Base-by-base conservation (phyloP, 2,888 invertebrate genomes). In the Himalopsyche tibetana region DNA sequence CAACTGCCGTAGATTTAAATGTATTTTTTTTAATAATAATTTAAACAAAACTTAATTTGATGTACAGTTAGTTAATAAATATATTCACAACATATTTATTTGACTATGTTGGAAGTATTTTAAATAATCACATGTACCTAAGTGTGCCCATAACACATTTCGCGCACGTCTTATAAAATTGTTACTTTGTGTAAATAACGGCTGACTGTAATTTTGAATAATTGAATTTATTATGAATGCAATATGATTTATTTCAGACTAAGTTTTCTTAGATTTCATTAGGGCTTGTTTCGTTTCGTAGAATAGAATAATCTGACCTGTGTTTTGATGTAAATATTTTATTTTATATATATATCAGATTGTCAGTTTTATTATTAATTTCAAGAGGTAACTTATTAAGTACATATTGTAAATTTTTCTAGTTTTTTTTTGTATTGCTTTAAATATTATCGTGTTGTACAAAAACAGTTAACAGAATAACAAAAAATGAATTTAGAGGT, bases 111-210 rank as follows among this genome's bases (percentile, higher is more conserved):
- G 79, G 45, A 69, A 69, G 45, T 69, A 45, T 69, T 80, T 80
- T 8, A 63, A 80, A 63, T 55, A 81, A 55, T 84, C 84, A 84
- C 81, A 84, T 56, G 81, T 84, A 84, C 84, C 84, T 84, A 84
- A 84, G 55, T 56, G 80, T 80, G 84, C 79, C 45, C 55, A 28
- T 45, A 55, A 55, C 28, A 82, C 17, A 28, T 55, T 55, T 55
- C n/a, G 38, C 55, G 17, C 51, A 55, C 55, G 36, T 19, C 15
- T 36, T 38, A 45, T 82, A 28, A 55, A 55, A 28, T 45, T 82
- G n/a, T 55, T 38, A 55, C 19, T 84, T 84, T 80, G 28, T 80
- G 55, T 55, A 84, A 84, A 80, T 80, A 84, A 80, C 12, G 74
- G 28, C 36, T 74, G 74, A 28, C 11, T 74, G 74, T 74, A 19